Conservation (phyloP, 2,113 vertebrate species). For the Dicerorhinus sumatrensis region DNA sequence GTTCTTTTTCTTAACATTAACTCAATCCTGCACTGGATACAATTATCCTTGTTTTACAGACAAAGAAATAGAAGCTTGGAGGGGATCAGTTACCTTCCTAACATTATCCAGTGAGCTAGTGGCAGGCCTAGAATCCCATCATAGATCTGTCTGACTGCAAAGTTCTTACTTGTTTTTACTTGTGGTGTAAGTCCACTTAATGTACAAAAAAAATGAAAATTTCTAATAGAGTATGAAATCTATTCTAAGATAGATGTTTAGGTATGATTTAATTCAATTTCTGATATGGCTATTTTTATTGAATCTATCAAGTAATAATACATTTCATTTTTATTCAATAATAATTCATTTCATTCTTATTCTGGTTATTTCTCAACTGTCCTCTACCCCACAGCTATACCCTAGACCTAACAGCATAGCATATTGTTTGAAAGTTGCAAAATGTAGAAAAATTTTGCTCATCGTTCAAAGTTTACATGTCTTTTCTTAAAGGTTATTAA, state of each 20-base stretch:
- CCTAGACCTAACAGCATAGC: background rate
- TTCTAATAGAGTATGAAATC: background rate
- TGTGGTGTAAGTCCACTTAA: background rate
- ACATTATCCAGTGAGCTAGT: background rate
- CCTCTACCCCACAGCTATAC: fast-evolving
- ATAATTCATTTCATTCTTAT: background rate
- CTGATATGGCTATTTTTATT: background rate
- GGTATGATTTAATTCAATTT: conserved; percentile 25
- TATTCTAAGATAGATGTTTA: background rate
- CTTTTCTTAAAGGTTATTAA: conserved; percentile 68
- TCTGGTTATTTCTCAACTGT: background rate
- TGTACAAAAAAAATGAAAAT: background rate
- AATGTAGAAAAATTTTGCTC: background rate
- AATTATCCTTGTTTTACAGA: background rate
- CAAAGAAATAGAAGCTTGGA: background rate
- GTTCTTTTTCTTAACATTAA: background rate
- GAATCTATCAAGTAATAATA: background rate
- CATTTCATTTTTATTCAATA: background rate
- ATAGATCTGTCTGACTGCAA: background rate
- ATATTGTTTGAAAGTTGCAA: background rate
- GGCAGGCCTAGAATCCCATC: background rate
- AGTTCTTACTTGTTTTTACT: background rate
- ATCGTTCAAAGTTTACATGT: background rate
- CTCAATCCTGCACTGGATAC: background rate
- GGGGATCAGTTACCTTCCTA: background rate